Conservation (phyloP, 2,113 vertebrate species). For the Chloropsis cyanopogon region DNA sequence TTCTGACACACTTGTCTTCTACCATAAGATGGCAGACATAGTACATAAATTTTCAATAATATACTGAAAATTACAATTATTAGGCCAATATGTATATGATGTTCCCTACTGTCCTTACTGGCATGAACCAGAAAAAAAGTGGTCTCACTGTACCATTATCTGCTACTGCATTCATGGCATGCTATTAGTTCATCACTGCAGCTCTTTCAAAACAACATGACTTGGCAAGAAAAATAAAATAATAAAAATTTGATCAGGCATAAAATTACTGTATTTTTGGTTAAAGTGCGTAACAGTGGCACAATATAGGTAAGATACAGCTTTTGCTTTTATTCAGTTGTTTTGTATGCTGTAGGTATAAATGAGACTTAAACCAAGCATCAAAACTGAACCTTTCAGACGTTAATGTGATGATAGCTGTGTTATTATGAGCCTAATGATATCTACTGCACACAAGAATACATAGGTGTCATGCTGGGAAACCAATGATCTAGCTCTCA, state of each 20-base stretch:
- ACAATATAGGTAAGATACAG: slow-evolving; percentile 8
- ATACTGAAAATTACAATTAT: neutral
- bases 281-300: slow-evolving; percentile 18
- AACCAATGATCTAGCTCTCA: slow-evolving; percentile 83
- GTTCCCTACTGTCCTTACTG: neutral
- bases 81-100: neutral
- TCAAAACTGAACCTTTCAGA: slow-evolving; percentile 78
- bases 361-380: slow-evolving; percentile 75
- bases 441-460: slow-evolving; percentile 79
- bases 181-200: neutral
- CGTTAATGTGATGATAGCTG: slow-evolving; percentile 79
- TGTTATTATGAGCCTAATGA: slow-evolving; percentile 88
- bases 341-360: slow-evolving; percentile 83
- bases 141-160: neutral
- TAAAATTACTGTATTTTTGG: slow-evolving; percentile 45
- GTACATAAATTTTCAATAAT: neutral
- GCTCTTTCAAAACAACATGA: slow-evolving; percentile 12
- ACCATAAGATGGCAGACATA: neutral
- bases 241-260: slow-evolving; percentile 29
- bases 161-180: neutral
- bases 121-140: neutral
- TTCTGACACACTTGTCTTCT: neutral
- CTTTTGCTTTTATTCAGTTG: slow-evolving; percentile 64
- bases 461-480: slow-evolving; percentile 88
- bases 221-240: neutral